phyloP scores from a whole-genome alignment of 64 coral and sea anemone species.

The Catalaphyllia jardinei region DNA sequence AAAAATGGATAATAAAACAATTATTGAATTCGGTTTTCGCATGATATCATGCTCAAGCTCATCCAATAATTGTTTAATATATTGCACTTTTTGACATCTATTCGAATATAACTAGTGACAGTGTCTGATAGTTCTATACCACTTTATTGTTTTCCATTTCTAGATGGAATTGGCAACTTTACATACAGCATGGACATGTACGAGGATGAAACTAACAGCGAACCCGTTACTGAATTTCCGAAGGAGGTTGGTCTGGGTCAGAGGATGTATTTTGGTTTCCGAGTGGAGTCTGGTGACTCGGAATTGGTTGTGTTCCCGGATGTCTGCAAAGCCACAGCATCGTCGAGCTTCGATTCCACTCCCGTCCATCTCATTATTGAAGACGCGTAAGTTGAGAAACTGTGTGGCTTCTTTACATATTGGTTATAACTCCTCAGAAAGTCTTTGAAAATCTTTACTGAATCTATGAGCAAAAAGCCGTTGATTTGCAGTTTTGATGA shows the following conservation, averaged over 20 bases:
- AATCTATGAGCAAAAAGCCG: too few species aligned
- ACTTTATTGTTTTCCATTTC: background rate
- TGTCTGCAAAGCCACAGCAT: constrained; percentile 33
- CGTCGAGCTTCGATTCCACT: constrained; percentile 13
- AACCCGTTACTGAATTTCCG: background rate
- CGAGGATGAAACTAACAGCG: background rate
- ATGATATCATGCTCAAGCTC: too few species aligned
- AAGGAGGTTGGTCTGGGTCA: constrained; percentile 8
- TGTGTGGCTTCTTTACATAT: background rate
- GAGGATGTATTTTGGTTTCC: constrained; percentile 26
- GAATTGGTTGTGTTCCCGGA: constrained; percentile 19
- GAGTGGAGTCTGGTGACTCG: constrained; percentile 3
- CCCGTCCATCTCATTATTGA: constrained; percentile 23
- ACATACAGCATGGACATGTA: constrained; percentile 36
- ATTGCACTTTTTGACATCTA: too few species aligned
- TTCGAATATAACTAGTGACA: too few species aligned
- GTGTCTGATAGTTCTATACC: too few species aligned
- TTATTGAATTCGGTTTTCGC: too few species aligned
- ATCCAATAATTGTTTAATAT: too few species aligned
- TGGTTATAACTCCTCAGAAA: too few species aligned
- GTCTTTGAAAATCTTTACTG: too few species aligned
- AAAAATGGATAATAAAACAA: too few species aligned
- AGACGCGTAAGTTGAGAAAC: constrained; percentile 5
- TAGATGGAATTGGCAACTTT: constrained; percentile 38
- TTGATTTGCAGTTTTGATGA: too few species aligned